Evolutionary conservation across 2,113 vertebrate genomes (phyloP).

Genomic region (Arvicanthis niloticus): DNA sequence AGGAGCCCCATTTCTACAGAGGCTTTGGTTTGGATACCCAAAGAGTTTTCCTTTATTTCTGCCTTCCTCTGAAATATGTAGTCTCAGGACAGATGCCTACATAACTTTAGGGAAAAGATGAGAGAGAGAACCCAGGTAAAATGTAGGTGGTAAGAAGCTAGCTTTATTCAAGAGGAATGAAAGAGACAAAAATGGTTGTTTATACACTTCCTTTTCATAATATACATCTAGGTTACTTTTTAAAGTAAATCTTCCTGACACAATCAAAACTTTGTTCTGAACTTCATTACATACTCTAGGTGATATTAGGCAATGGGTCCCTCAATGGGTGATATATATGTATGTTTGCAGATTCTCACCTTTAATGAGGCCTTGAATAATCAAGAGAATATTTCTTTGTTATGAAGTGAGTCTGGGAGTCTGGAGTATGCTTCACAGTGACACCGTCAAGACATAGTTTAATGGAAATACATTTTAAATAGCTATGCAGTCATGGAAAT

Average conservation of each 20-base stretch:
- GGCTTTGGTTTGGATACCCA: neutral
- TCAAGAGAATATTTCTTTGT: neutral
- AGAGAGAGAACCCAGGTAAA: neutral
- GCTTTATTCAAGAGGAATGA: neutral
- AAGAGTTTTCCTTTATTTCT: neutral
- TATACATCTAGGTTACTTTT: neutral
- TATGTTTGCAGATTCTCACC: neutral
- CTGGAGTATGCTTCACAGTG: neutral
- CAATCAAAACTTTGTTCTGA: neutral
- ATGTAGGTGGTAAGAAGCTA: neutral
- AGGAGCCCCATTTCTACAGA: neutral
- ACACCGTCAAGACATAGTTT: neutral
- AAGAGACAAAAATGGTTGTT: neutral
- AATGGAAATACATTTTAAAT: slow-evolving; percentile 7
- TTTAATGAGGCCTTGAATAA: neutral
- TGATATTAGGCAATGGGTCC: neutral
- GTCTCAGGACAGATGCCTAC: neutral
- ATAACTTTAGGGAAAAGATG: neutral
- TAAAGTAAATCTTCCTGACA: neutral
- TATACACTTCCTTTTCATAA: neutral
- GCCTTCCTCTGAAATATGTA: neutral
- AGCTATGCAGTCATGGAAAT: neutral
- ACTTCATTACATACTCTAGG: neutral
- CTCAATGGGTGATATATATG: neutral
- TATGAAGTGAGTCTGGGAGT: neutral